Evolutionary conservation across 2,888 invertebrate genomes (phyloP).

Genomic region (Chrysomela aeneicollis): DNA sequence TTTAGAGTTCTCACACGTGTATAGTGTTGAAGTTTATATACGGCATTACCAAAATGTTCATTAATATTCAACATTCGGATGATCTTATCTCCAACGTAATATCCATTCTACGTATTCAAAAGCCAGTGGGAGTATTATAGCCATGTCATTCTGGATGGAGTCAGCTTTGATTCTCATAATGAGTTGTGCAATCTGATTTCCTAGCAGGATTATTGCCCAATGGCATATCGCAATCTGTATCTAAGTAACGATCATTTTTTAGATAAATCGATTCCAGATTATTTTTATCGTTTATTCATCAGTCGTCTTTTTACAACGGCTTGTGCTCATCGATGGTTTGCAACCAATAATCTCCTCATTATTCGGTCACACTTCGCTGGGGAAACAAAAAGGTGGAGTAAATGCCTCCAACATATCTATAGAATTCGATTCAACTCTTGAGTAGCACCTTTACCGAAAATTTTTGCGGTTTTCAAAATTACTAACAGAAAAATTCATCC

Average conservation of each 20-base stretch:
- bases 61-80: background rate
- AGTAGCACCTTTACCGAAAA: too few relatives aligned
- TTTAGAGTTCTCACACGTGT: constrained; percentile 1
- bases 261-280: background rate
- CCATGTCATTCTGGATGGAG: background rate
- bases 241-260: background rate
- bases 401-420: background rate
- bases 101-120: background rate
- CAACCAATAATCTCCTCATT: constrained; percentile 13
- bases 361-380: constrained; percentile 17
- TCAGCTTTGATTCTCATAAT: background rate
- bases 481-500: too few relatives aligned
- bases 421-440: background rate
- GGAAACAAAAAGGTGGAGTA: constrained; percentile 4
- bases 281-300: constrained; percentile 5
- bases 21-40: background rate
- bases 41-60: background rate
- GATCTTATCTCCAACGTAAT: background rate
- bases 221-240: background rate
- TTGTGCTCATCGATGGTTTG: constrained; percentile 17
- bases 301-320: constrained; percentile 14
- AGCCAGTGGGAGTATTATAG: background rate
- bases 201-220: background rate
- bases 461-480: too few relatives aligned
- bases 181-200: background rate